These are phyloP conservation scores for Polydrusus cervinus DNA, from an alignment of 2,888 invertebrate species.

Conservation along the genomic window DNA sequence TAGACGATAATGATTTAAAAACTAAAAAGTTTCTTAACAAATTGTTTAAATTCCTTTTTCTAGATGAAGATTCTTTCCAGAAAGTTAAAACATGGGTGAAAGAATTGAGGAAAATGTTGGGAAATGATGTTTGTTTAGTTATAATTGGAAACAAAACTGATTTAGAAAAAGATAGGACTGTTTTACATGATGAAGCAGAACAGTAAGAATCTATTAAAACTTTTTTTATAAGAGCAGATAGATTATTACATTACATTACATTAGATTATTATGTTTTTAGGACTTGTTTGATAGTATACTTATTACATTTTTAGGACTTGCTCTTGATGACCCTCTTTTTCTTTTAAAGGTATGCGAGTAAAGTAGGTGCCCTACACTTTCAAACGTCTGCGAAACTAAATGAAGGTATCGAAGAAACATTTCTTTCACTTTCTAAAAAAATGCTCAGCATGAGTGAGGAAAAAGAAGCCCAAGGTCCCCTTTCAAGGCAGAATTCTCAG, in stretches of 20 bases:
- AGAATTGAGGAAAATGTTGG: constrained; percentile 96
- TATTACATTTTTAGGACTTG: too few relatives aligned
- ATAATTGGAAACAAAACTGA: constrained; percentile 99
- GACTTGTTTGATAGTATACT: too few relatives aligned
- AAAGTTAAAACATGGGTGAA: constrained; percentile 99
- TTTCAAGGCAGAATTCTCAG: constrained; percentile 67
- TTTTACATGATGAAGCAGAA: constrained; percentile 89
- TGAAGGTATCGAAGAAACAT: constrained; percentile 93
- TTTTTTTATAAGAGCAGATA: too few relatives aligned
- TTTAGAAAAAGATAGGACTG: constrained; percentile 91
- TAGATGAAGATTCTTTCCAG: constrained; percentile 94
- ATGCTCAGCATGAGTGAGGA: constrained; percentile 76
- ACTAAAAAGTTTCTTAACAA: not conserved
- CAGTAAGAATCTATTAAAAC: constrained; percentile 77
- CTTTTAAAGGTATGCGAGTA: constrained; percentile 87
- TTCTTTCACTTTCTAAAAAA: constrained; percentile 85
- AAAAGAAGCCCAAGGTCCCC: constrained; percentile 63
- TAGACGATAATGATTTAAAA: too few relatives aligned
- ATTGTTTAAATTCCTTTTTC: not conserved
- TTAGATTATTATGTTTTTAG: too few relatives aligned
- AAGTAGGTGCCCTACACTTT: constrained; percentile 93
- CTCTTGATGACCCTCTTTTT: constrained; percentile 47
- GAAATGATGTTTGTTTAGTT: constrained; percentile 90
- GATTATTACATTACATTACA: too few relatives aligned
- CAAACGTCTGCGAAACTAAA: constrained; percentile 95